These are phyloP conservation scores for Drosophila ogumai DNA, from an alignment of 1,140 invertebrate species.

Conservation along the genomic window DNA sequence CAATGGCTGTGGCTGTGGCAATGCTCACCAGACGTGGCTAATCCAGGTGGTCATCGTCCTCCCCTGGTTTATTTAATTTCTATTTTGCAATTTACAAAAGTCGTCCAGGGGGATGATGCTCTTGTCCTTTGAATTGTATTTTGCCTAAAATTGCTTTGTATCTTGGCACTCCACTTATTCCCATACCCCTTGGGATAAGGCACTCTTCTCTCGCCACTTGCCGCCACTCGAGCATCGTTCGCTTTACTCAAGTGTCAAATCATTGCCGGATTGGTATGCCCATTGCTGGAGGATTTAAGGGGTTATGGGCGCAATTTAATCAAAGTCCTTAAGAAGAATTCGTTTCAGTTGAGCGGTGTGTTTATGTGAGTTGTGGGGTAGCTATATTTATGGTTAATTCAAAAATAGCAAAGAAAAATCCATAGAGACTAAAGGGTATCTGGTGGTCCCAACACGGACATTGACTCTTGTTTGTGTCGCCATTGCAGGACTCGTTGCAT, in stretches of 20 bases:
- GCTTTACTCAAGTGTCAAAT: slow-evolving; percentile 71
- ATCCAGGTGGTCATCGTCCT: slow-evolving; percentile 73
- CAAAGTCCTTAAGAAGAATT: background rate
- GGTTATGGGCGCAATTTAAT: background rate
- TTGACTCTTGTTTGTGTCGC: slow-evolving; percentile 24
- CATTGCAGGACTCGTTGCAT: slow-evolving; percentile 59
- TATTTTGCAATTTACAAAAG: slow-evolving; percentile 47
- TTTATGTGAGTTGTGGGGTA: too few species aligned
- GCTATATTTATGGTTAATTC: too few species aligned
- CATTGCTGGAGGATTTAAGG: slow-evolving; percentile 3
- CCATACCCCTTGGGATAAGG: background rate
- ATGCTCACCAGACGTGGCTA: slow-evolving; percentile 53
- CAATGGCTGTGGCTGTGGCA: slow-evolving; percentile 30
- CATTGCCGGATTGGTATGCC: slow-evolving; percentile 45
- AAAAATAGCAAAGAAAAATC: background rate
- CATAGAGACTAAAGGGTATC: background rate
- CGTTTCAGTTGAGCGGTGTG: background rate
- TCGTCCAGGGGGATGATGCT: slow-evolving; percentile 15
- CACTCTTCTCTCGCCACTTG: slow-evolving; percentile 13
- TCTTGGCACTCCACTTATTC: slow-evolving; percentile 18
- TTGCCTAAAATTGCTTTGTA: slow-evolving; percentile 60
- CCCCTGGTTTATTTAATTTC: slow-evolving; percentile 57
- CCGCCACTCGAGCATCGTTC: slow-evolving; percentile 41
- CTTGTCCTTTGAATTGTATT: slow-evolving; percentile 36
- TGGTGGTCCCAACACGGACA: too few species aligned